Evolutionary conservation across 2,113 vertebrate species (phyloP).

Genomic region (Guaruba guarouba): DNA sequence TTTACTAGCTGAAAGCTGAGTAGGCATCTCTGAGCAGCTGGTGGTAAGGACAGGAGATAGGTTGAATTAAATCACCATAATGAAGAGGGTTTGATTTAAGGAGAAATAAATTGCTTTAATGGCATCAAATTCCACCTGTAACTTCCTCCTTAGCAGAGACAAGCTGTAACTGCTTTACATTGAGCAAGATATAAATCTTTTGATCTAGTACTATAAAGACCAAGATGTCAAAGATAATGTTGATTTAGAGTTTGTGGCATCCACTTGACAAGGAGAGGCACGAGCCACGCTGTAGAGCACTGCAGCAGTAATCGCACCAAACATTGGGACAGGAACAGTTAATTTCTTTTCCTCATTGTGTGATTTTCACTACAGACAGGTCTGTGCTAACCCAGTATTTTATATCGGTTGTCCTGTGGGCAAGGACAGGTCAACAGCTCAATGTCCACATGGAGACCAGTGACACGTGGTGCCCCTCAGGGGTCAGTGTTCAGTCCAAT

Average conservation of each 20-base stretch:
- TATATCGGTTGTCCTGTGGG: not conserved
- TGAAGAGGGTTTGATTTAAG: not conserved
- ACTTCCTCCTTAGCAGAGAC: not conserved
- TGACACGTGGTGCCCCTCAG: not conserved
- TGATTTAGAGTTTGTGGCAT: not conserved
- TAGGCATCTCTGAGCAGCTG: slow-evolving; percentile 27
- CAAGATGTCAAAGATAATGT: not conserved
- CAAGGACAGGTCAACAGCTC: not conserved
- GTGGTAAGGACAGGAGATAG: slow-evolving; percentile 11
- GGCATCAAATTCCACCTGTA: slow-evolving; percentile 6
- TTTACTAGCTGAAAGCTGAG: slow-evolving; percentile 29
- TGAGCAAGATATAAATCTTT: slow-evolving; percentile 8
- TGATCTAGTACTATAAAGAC: not conserved
- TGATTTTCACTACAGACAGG: not conserved
- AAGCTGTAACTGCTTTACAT: not conserved
- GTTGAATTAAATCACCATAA: slow-evolving; percentile 1
- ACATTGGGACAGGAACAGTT: not conserved
- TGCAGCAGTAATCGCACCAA: not conserved
- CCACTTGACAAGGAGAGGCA: not conserved
- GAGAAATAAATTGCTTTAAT: not conserved
- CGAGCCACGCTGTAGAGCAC: not conserved
- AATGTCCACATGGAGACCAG: not conserved
- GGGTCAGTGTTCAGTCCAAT: not conserved
- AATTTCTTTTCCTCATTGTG: not conserved
- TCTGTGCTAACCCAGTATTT: not conserved